Percentiles rank a stretch among this genome's conserved stretches.
Conservation (phyloP, 2,888 invertebrate species). For the Brachynemurus nebulosus region DNA sequence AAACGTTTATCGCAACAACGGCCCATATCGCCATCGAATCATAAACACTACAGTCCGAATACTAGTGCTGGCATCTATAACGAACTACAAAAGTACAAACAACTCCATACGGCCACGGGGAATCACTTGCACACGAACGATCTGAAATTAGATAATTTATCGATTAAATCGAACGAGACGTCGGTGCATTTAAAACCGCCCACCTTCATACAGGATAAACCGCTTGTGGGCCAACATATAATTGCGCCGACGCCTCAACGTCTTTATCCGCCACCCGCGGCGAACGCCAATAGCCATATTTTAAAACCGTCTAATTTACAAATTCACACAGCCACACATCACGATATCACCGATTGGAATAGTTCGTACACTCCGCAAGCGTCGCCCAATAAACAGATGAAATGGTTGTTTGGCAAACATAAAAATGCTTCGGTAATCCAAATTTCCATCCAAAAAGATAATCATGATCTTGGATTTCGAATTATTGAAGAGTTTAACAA, state of each 20-base stretch:
- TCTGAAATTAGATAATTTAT: neutral
- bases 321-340: slow-evolving; percentile 19
- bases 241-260: slow-evolving; percentile 18
- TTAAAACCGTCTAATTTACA: neutral
- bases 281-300: slow-evolving; percentile 4
- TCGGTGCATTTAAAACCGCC: slow-evolving; percentile 11
- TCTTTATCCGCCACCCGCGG: slow-evolving; percentile 2
- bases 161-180: neutral
- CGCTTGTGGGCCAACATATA: slow-evolving; percentile 14
- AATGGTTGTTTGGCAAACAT: slow-evolving; percentile 41
- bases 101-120: too few relatives aligned
- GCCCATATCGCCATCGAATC: neutral
- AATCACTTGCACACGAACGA: neutral
- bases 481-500: slow-evolving; percentile 31
- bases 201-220: slow-evolving; percentile 18
- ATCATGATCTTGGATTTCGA: slow-evolving; percentile 40
- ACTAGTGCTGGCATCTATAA: too few relatives aligned
- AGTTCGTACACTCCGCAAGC: neutral
- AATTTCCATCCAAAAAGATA: slow-evolving; percentile 32
- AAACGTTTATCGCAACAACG: too few relatives aligned
- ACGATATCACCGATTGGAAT: slow-evolving; percentile 22
- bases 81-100: too few relatives aligned
- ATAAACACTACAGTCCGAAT: neutral
- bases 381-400: slow-evolving; percentile 20
- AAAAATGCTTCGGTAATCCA: slow-evolving; percentile 36